Evolutionary conservation across 1,140 invertebrate species (phyloP).

Genomic region (Acromyrmex charruanus): DNA sequence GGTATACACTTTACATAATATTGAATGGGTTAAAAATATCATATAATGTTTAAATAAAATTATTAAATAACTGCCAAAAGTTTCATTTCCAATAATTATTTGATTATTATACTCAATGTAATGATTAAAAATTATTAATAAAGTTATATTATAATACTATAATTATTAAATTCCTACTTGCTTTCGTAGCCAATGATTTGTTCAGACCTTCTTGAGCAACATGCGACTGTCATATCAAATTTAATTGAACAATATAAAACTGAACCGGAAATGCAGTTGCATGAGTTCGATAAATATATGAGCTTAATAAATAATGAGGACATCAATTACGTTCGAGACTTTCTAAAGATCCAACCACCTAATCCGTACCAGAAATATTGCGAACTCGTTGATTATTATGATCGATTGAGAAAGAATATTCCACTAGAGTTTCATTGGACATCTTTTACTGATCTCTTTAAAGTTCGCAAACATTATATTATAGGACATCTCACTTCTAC

Average conservation of each 20-base stretch:
- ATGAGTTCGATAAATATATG: constrained; percentile 94
- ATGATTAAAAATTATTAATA: neutral
- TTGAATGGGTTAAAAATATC: constrained; percentile 1
- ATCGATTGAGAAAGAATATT: constrained; percentile 89
- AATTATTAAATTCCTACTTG: constrained; percentile 10
- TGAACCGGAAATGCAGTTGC: constrained; percentile 90
- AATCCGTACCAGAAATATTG: constrained; percentile 90
- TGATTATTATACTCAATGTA: neutral
- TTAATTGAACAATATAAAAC: constrained; percentile 91
- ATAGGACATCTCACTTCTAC: constrained; percentile 90
- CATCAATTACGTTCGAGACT: constrained; percentile 89
- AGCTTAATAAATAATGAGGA: constrained; percentile 93
- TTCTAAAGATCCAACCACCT: constrained; percentile 88
- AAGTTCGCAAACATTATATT: constrained; percentile 93
- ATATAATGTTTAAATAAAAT: neutral
- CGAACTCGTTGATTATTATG: constrained; percentile 89
- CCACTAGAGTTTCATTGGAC: constrained; percentile 89
- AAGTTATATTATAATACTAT: neutral
- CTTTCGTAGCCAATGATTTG: constrained; percentile 88
- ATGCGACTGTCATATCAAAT: constrained; percentile 87
- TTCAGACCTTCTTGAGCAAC: constrained; percentile 88
- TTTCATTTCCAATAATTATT: neutral
- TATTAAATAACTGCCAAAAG: neutral
- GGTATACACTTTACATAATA: neutral
- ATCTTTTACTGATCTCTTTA: constrained; percentile 93